A percentile compares a stretch with the other conserved stretches of the same genome.
Conservation (phyloP, 2,113 vertebrate species). For the Pachyramphus minor region DNA sequence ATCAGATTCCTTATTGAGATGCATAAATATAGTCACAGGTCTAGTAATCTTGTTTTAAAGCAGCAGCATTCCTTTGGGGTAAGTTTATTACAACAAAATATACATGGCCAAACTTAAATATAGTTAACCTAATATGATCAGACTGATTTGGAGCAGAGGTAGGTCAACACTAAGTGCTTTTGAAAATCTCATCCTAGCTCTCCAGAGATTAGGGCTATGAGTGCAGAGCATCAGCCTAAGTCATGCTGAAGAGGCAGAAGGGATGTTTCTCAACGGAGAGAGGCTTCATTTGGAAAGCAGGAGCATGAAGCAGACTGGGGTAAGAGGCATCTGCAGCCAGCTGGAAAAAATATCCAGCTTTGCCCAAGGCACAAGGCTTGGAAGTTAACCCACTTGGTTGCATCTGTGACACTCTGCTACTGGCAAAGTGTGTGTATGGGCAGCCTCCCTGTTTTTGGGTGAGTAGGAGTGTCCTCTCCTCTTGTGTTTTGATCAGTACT, state of each 20-base stretch:
- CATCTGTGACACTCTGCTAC: background rate
- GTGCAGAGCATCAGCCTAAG: background rate
- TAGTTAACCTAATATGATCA: constrained; percentile 46
- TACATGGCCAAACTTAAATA: constrained; percentile 13
- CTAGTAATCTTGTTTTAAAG: constrained; percentile 5
- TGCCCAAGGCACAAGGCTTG: background rate
- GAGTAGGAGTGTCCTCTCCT: background rate
- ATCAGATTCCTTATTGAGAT: background rate
- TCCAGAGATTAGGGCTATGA: background rate
- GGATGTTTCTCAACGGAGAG: background rate
- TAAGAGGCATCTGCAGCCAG: background rate
- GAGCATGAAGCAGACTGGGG: background rate
- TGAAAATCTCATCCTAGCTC: constrained; percentile 39
- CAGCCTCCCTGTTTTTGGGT: background rate
- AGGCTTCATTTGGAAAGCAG: background rate
- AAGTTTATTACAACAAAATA: constrained; percentile 43
- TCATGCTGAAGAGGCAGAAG: background rate
- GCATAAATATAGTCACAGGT: background rate
- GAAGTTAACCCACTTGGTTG: background rate
- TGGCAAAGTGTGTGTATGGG: background rate
- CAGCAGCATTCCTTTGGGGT: constrained; percentile 19
- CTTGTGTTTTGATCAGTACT: background rate
- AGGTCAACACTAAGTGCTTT: constrained; percentile 48
- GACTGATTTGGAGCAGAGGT: constrained; percentile 55
- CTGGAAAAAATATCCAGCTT: background rate